phyloP scores from a whole-genome alignment of 1,140 invertebrate species.

The Atta texana region DNA sequence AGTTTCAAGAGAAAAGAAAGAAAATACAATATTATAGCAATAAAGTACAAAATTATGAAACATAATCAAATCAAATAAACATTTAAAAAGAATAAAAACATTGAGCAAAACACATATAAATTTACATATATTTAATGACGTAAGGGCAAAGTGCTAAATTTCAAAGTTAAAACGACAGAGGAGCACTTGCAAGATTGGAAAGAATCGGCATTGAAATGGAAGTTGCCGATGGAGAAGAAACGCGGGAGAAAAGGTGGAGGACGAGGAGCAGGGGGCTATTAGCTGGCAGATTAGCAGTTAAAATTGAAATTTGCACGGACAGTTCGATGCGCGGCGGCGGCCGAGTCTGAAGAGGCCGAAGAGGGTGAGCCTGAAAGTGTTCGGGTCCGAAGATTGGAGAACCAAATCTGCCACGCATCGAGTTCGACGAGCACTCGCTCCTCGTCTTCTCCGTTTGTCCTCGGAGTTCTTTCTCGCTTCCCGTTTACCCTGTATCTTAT shows the following conservation, averaged over 20 bases:
- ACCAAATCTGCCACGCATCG: slow-evolving; percentile 85
- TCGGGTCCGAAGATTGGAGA: slow-evolving; percentile 81
- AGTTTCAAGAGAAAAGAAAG: neutral
- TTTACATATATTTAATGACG: neutral
- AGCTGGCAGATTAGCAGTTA: slow-evolving; percentile 86
- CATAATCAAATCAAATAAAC: neutral
- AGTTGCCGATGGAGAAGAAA: slow-evolving; percentile 67
- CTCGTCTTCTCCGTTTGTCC: slow-evolving; percentile 60
- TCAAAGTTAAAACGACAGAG: slow-evolving; percentile 26
- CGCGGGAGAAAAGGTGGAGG: slow-evolving; percentile 65
- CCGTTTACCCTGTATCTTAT: slow-evolving; percentile 22
- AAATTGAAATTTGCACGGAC: slow-evolving; percentile 87
- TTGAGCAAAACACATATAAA: neutral
- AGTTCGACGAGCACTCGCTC: slow-evolving; percentile 75
- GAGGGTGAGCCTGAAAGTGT: slow-evolving; percentile 68
- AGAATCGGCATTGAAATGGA: slow-evolving; percentile 66
- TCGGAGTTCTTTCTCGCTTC: slow-evolving; percentile 30
- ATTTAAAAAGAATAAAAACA: neutral
- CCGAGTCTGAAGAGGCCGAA: slow-evolving; percentile 77
- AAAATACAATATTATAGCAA: neutral
- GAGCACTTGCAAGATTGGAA: slow-evolving; percentile 56
- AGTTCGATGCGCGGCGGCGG: slow-evolving; percentile 83
- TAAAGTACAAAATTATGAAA: neutral
- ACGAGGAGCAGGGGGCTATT: slow-evolving; percentile 80
- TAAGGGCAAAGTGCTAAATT: slow-evolving; percentile 2